Evolutionary conservation across 2,113 vertebrate species (phyloP).

Genomic region (Candoia aspera): DNA sequence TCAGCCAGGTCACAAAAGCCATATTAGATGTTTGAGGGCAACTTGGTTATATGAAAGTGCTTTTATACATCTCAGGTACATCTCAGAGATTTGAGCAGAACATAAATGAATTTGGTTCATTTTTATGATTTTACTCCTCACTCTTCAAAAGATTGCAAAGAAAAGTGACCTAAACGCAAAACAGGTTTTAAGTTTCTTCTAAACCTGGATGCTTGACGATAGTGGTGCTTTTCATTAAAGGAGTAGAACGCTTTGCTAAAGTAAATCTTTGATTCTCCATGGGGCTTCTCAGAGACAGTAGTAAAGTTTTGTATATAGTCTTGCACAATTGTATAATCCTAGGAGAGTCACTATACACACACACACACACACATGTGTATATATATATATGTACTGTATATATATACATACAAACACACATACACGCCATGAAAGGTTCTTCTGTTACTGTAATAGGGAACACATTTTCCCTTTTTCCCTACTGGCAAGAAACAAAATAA

Average conservation of each 20-base stretch:
- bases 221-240: slow-evolving; percentile 13
- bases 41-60: neutral
- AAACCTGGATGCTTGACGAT: slow-evolving; percentile 13
- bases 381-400: neutral
- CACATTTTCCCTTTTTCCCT: slow-evolving; percentile 1
- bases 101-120: neutral
- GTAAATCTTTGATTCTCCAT: slow-evolving; percentile 34
- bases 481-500: neutral
- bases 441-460: slow-evolving; percentile 52
- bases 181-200: neutral
- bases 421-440: slow-evolving; percentile 20
- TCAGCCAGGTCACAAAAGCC: neutral
- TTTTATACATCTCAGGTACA: neutral
- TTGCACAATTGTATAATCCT: slow-evolving; percentile 32
- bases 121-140: neutral
- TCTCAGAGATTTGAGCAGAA: neutral
- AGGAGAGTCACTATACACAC: too few relatives aligned
- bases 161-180: slow-evolving; percentile 12
- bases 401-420: neutral
- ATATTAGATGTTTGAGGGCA: neutral
- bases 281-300: slow-evolving; percentile 20
- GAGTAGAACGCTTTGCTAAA: slow-evolving; percentile 27
- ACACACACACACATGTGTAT: too few relatives aligned
- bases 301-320: slow-evolving; percentile 42
- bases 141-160: neutral